Evolutionary conservation across 2,113 vertebrate genomes (phyloP), one percentile per base, ranked within the genome.

Genomic region (Toxotes chatareus): DNA sequence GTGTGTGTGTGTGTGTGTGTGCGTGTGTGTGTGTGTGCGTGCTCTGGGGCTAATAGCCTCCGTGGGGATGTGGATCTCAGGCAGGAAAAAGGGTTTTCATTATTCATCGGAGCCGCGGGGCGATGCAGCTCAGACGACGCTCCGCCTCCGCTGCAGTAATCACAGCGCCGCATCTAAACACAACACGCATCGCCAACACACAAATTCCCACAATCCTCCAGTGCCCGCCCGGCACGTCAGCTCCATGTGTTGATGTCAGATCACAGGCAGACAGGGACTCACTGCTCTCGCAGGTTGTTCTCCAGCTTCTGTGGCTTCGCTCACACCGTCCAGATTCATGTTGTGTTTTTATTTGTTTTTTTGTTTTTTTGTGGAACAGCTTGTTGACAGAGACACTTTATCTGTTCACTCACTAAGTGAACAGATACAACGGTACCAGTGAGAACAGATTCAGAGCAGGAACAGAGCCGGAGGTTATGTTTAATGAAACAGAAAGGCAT

Each of bases 21-120:
- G 62, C 67, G 42, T 65, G 49, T 71, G 71, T 56, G 76, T 64
- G 67, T 69, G 73, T 71, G 59, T 71, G 44, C 72, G 60, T 80
- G 71, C 49, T n/a, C 56, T 23, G 21, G 38, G 7, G 38, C 34
- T 76, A 83, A 80, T 59, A 17, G 80, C 47, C 66, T 75, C 85
- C 62, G 19, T 31, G 61, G 69, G 63, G 79, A 76, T 1, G 56
- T 44, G 47, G 72, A 3, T 80, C 70, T 76, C 53, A 23, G 62
- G 36, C 65, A 80, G 62, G 63, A 78, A 73, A 27, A 73, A 64
- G 27, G 47, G 55, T 42, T 64, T 75, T 79, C 59, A 85, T 85
- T 68, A 81, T 81, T 85, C 68, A 85, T 80, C 51, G 17, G 40
- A 0, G 65, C 76, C 4, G 34, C 16, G 0, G n/a, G 44, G 55